Conservation (phyloP, 2,113 vertebrate species). For the Crotalus viridis region DNA sequence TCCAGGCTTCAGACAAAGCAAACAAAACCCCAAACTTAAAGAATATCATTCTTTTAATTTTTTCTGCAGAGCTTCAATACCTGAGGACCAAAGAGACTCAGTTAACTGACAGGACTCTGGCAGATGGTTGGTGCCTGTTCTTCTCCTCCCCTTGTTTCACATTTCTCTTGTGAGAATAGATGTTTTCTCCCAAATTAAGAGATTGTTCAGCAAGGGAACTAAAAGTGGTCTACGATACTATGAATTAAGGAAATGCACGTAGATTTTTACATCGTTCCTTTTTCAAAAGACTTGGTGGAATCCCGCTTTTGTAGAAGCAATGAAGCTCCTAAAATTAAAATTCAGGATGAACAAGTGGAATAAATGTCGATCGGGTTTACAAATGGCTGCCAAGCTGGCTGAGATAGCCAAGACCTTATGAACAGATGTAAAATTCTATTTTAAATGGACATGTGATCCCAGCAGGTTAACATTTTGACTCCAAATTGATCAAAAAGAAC, state of each 20-base stretch:
- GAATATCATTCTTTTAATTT: neutral
- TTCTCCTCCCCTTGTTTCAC: neutral
- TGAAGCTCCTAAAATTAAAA: neutral
- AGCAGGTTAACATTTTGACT: neutral
- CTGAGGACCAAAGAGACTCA: neutral
- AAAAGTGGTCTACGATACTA: neutral
- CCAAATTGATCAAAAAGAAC: neutral
- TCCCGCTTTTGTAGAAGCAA: neutral
- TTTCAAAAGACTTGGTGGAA: neutral
- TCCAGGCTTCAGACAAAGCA: neutral
- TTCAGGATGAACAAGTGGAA: neutral
- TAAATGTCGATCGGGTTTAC: neutral
- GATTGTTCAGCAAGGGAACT: neutral
- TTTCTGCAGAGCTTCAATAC: conserved; percentile 43
- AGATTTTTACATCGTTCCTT: neutral
- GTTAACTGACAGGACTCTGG: conserved; percentile 27
- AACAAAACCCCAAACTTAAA: neutral
- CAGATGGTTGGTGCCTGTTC: conserved; percentile 52
- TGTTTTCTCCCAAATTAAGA: no score
- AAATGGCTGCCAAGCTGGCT: neutral
- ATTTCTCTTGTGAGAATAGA: neutral
- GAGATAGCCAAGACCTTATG: neutral
- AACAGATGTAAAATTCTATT: neutral
- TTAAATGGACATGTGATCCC: neutral
- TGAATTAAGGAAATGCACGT: no score